Evolutionary conservation across 2,888 invertebrate species (phyloP).

Genomic region (Girardia tigrina): DNA sequence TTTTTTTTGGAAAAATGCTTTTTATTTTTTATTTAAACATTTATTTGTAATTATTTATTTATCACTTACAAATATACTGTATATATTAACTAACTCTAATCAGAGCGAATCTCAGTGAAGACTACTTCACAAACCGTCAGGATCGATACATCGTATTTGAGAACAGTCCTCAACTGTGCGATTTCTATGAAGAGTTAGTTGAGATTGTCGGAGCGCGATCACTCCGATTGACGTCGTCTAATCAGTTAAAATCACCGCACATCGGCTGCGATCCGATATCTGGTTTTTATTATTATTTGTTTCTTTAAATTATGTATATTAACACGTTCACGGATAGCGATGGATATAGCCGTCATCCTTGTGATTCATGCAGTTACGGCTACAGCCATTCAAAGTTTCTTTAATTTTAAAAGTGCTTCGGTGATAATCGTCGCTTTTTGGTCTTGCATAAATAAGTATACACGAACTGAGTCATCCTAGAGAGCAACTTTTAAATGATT

Average conservation of each 20-base stretch:
- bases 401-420: too few relatives aligned
- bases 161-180: constrained; percentile 61
- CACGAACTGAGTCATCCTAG: too few relatives aligned
- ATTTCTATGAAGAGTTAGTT: constrained; percentile 59
- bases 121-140: constrained; percentile 89
- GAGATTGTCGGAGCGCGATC: constrained; percentile 39
- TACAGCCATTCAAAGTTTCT: too few relatives aligned
- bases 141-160: constrained; percentile 82
- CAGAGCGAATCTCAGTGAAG: constrained; percentile 84
- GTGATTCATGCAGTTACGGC: too few relatives aligned
- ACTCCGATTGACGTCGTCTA: not conserved
- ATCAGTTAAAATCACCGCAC: not conserved
- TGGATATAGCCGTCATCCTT: too few relatives aligned
- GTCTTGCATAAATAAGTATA: too few relatives aligned
- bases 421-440: too few relatives aligned
- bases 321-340: too few relatives aligned
- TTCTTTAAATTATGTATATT: too few relatives aligned
- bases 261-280: constrained; percentile 7
- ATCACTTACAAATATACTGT: not conserved
- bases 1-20: too few relatives aligned
- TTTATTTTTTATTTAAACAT: not conserved
- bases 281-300: too few relatives aligned
- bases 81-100: not conserved
- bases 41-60: not conserved
- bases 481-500: too few relatives aligned